Evolutionary conservation across 2,113 vertebrate species (phyloP).

Genomic region (Copsychus sechellarum): DNA sequence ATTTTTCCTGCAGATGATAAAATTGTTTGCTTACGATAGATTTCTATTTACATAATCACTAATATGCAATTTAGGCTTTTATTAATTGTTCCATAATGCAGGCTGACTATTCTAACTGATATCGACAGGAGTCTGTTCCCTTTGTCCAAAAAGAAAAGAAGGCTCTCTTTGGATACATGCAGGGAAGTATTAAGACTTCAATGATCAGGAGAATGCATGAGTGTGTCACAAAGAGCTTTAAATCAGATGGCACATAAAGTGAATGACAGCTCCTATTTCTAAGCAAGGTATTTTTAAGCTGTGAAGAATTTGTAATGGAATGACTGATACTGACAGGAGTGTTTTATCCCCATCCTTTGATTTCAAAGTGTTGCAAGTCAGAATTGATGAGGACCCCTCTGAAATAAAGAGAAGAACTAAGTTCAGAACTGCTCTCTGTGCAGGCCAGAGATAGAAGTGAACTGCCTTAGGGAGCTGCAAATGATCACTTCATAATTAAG

Average conservation of each 20-base stretch:
- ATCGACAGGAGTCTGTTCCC: background rate
- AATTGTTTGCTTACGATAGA: background rate
- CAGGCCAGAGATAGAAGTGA: background rate
- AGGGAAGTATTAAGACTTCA: background rate
- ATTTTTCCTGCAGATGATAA: background rate
- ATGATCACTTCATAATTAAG: background rate
- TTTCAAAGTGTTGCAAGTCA: background rate
- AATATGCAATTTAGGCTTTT: background rate
- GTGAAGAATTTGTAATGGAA: background rate
- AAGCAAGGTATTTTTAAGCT: background rate
- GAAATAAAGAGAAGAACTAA: background rate
- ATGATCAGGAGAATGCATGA: background rate
- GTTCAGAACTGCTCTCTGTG: background rate
- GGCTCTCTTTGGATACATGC: background rate
- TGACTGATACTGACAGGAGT: background rate
- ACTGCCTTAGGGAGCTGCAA: background rate
- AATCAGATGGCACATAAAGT: background rate
- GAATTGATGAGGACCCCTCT: background rate
- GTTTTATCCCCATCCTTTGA: background rate
- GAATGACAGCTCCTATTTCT: background rate
- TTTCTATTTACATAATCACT: background rate
- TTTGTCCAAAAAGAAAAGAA: background rate
- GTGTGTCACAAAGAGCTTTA: background rate
- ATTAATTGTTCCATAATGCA: background rate
- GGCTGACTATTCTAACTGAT: background rate